A percentile compares a stretch with the other conserved stretches of the same genome.
Conservation (phyloP, 2,797 vertebrate species). For the Glyptemys insculpta region DNA sequence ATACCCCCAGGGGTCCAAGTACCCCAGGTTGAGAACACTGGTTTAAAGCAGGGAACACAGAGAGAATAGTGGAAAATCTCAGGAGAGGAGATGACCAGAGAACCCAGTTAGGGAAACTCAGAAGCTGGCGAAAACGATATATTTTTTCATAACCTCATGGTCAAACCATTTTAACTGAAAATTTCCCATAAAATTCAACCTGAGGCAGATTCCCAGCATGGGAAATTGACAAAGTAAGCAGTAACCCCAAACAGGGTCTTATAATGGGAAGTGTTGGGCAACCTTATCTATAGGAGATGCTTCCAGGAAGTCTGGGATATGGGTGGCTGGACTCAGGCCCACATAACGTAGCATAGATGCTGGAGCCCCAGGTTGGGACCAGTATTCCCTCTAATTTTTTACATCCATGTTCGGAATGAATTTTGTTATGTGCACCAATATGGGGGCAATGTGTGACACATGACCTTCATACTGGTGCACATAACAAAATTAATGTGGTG, state of each 20-base stretch:
- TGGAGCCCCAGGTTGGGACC: background rate
- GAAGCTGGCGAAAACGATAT: rapidly evolving
- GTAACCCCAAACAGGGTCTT: background rate
- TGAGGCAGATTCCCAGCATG: background rate
- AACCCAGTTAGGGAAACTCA: background rate
- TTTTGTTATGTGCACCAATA: no score
- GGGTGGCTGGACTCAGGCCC: background rate
- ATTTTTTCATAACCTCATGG: background rate
- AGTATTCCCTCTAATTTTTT: no score
- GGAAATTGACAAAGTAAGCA: no score
- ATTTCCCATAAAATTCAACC: rapidly evolving
- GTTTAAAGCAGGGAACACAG: background rate
- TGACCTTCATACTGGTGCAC: no score
- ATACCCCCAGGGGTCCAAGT: no score
- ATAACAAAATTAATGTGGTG: no score
- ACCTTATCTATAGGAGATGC: background rate
- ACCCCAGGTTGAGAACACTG: no score
- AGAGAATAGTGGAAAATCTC: background rate
- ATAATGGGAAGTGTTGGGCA: background rate
- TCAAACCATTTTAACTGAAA: rapidly evolving
- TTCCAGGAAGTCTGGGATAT: background rate
- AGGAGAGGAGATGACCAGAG: background rate
- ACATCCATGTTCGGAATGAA: no score
- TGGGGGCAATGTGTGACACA: no score
- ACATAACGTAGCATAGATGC: background rate